Conservation (phyloP, 1,140 invertebrate genomes). For the Aradophagus sp. region DNA sequence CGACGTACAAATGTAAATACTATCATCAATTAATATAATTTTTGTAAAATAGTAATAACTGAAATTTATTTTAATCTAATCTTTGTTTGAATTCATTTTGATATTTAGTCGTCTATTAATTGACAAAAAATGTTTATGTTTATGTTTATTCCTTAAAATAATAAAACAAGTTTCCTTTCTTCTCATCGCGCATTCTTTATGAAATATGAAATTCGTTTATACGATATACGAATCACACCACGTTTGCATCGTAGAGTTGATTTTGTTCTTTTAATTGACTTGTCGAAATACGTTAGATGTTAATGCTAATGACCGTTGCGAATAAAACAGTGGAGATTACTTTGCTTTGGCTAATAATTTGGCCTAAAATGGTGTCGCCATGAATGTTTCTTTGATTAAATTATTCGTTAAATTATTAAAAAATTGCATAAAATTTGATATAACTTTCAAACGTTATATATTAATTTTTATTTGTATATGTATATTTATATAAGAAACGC, state of each 20-base stretch:
- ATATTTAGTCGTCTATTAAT: too few species aligned
- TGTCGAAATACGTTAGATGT: conserved; percentile 51
- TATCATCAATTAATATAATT: too few species aligned
- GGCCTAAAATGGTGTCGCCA: conserved; percentile 36
- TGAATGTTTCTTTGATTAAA: conserved; percentile 13
- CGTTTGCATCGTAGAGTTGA: conserved; percentile 51
- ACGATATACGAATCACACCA: too few species aligned
- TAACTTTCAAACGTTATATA: conserved; percentile 10
- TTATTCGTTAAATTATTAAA: neutral
- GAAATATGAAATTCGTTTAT: too few species aligned
- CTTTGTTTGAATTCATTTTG: too few species aligned
- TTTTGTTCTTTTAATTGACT: conserved; percentile 58
- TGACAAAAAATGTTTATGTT: too few species aligned
- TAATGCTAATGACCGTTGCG: conserved; percentile 56
- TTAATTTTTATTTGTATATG: conserved; percentile 21
- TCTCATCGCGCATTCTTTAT: too few species aligned
- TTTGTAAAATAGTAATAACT: too few species aligned
- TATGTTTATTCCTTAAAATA: too few species aligned
- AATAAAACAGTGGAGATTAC: conserved; percentile 65
- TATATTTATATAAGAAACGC: conserved; percentile 2
- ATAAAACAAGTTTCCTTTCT: too few species aligned
- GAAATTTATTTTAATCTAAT: too few species aligned
- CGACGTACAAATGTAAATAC: too few species aligned
- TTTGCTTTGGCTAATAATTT: conserved; percentile 47
- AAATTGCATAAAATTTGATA: conserved; percentile 13